A percentile compares a stretch with the other conserved stretches of the same genome.
Evolutionary conservation across 2,888 invertebrate genomes (phyloP).

Genomic region (Diachrysia chrysitis): DNA sequence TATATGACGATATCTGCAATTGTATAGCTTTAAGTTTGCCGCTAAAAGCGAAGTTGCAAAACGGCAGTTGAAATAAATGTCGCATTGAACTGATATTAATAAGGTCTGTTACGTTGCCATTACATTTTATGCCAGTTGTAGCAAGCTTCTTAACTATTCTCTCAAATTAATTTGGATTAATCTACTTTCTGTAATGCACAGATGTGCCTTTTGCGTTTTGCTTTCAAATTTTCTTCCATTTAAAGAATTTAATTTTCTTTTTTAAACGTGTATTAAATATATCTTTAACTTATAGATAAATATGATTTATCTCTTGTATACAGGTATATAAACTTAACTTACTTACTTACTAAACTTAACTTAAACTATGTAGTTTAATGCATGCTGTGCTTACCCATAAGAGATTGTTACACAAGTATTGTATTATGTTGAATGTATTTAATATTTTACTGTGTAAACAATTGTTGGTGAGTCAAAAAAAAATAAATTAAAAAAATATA

Average conservation of each 20-base stretch:
- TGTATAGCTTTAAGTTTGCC: conserved; percentile 15
- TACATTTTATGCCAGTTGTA: conserved; percentile 20
- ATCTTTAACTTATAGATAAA: too few relatives aligned
- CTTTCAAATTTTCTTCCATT: background rate
- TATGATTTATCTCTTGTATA: too few relatives aligned
- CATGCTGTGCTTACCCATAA: too few relatives aligned
- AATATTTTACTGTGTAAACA: too few relatives aligned
- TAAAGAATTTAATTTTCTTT: background rate
- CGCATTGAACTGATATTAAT: conserved; percentile 16
- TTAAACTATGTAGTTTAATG: too few relatives aligned
- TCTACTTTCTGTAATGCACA: background rate
- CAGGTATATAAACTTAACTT: too few relatives aligned
- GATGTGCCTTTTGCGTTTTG: background rate
- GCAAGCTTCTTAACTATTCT: conserved; percentile 7
- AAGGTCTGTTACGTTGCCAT: conserved; percentile 9
- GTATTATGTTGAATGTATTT: too few relatives aligned
- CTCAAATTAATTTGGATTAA: conserved; percentile 12
- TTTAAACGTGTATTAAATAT: background rate
- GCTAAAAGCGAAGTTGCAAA: conserved; percentile 34
- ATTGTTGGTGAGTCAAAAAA: too few relatives aligned
- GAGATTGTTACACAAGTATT: too few relatives aligned
- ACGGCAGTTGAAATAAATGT: conserved; percentile 29
- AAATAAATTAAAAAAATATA: too few relatives aligned
- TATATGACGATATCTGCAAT: conserved; percentile 6
- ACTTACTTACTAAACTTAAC: too few relatives aligned